Evolutionary conservation across 2,888 invertebrate genomes (phyloP).

Genomic region (Odontomyia ornata): DNA sequence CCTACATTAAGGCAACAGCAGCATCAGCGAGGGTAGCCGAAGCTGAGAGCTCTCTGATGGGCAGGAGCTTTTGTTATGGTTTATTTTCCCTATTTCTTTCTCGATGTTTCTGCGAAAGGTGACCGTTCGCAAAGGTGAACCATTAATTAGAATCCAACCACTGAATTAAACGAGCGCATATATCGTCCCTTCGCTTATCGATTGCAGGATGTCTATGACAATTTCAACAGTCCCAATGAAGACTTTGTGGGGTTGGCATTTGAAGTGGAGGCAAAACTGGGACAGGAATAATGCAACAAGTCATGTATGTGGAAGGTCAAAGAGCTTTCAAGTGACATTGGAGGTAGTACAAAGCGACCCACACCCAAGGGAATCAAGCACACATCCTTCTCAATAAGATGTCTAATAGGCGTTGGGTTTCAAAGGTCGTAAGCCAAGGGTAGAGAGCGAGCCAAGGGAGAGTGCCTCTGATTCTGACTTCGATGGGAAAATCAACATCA

Average conservation of each 20-base stretch:
- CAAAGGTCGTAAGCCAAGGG: constrained; percentile 16
- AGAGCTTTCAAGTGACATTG: constrained; percentile 11
- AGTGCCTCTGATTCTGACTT: constrained; percentile 16
- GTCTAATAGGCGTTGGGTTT: constrained; percentile 18
- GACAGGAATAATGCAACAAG: constrained; percentile 32
- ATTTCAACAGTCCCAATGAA: neutral
- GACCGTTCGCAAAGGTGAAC: constrained; percentile 47
- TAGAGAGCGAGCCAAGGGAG: neutral
- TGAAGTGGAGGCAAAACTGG: neutral
- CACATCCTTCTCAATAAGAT: constrained; percentile 28
- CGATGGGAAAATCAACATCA: constrained; percentile 39
- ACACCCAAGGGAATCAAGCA: neutral
- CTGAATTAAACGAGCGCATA: constrained; percentile 30
- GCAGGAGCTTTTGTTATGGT: neutral
- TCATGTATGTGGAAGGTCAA: constrained; percentile 24
- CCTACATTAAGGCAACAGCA: neutral
- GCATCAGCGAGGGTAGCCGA: neutral
- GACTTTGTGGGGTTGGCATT: neutral
- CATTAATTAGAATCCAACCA: constrained; percentile 45
- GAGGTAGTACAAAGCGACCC: neutral
- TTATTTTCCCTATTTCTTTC: neutral
- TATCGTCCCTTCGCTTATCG: constrained; percentile 20
- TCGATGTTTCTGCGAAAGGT: constrained; percentile 32
- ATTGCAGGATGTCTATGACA: neutral
- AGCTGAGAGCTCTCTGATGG: neutral